These are phyloP conservation scores for Paedocypris micromegethes DNA, from an alignment of 2,797 vertebrate species.

Conservation along the genomic window DNA sequence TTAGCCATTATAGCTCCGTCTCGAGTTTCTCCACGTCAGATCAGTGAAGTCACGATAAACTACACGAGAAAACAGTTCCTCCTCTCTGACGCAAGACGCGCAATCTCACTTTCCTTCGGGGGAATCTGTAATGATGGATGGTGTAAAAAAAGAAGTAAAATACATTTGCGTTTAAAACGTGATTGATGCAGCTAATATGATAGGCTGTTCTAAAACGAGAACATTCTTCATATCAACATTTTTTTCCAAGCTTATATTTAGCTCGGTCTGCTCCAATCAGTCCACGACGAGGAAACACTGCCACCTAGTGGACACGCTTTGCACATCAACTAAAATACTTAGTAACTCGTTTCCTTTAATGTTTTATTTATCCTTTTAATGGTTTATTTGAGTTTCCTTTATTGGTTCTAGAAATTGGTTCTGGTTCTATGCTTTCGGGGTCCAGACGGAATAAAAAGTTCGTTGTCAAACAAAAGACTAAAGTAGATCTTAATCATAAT, in stretches of 20 bases:
- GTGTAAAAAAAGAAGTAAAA: background rate
- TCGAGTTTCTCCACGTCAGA: background rate
- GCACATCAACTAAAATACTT: no score
- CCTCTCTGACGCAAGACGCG: conserved; percentile 1
- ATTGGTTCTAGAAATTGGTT: no score
- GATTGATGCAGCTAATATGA: conserved; percentile 31
- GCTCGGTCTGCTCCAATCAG: conserved; percentile 14
- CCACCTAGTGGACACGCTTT: conserved; percentile 30
- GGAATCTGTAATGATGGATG: conserved; percentile 2
- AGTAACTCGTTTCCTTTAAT: no score
- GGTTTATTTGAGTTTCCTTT: no score
- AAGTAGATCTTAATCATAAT: no score
- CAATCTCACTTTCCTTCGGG: conserved; percentile 1
- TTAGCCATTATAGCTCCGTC: no score
- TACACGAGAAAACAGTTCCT: background rate
- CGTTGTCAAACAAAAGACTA: no score
- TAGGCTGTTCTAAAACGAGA: conserved; percentile 30
- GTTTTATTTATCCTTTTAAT: no score
- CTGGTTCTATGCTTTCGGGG: no score
- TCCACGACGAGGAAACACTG: conserved; percentile 23
- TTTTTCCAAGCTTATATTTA: conserved; percentile 31
- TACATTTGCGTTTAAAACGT: conserved; percentile 15
- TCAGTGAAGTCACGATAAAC: background rate
- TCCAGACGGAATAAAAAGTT: no score
- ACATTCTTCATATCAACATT: conserved; percentile 33